Percentiles rank a stretch among this genome's conserved stretches.
Evolutionary conservation across 2,113 vertebrate species (phyloP).

Genomic region (Odobenus rosmarus): DNA sequence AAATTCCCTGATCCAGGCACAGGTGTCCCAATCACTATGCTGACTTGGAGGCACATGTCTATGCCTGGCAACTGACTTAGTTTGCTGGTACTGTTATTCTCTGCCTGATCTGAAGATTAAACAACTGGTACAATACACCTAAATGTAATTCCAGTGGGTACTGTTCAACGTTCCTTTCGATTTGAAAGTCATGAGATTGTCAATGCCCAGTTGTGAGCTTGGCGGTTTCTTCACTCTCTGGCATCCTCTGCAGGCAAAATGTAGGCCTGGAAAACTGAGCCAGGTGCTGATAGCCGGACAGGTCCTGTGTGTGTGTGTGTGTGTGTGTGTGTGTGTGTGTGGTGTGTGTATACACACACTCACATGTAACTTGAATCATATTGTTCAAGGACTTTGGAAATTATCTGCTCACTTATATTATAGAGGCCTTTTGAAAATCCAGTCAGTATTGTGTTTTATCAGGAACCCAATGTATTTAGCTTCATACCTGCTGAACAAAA

Average conservation of each 20-base stretch:
- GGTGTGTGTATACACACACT: no score
- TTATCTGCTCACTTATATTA: neutral
- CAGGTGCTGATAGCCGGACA: neutral
- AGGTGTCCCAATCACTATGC: neutral
- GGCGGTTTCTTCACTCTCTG: neutral
- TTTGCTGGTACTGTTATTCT: neutral
- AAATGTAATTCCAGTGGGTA: neutral
- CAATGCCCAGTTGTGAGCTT: neutral
- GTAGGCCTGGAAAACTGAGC: neutral
- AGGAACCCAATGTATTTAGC: neutral
- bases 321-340: neutral
- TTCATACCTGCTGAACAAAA: constrained; percentile 37
- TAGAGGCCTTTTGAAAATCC: constrained; percentile 22
- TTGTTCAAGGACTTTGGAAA: constrained; percentile 9
- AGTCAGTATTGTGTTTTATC: constrained; percentile 10
- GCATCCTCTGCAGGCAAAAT: neutral
- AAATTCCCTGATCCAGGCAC: neutral
- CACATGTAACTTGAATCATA: neutral
- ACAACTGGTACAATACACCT: neutral
- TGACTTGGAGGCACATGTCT: neutral
- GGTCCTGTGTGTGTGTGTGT: neutral
- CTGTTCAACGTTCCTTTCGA: neutral
- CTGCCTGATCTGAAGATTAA: neutral
- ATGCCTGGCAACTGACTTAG: neutral
- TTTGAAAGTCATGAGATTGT: neutral